Conservation (phyloP, 2,888 invertebrate species). For the Polydrusus tereticollis region DNA sequence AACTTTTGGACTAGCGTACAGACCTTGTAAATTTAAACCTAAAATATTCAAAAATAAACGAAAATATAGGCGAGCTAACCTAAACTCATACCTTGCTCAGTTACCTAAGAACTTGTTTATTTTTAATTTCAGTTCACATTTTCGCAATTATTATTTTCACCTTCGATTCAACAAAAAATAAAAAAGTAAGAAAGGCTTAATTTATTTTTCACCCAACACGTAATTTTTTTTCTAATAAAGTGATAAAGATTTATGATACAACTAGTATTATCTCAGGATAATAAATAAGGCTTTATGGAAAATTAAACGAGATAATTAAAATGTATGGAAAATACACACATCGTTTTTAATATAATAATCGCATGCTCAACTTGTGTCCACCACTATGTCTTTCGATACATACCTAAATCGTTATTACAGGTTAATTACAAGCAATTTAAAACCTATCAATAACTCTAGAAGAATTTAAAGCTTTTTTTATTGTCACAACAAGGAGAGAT, state of each 20-base stretch:
- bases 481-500: not conserved
- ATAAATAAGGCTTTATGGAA: not conserved
- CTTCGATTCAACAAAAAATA: not conserved
- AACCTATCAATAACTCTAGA: slow-evolving; percentile 7
- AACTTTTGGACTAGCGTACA: too few relatives aligned
- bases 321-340: not conserved
- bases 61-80: too few relatives aligned
- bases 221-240: not conserved
- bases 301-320: not conserved
- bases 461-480: not conserved
- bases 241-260: not conserved
- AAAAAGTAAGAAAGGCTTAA: not conserved
- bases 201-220: not conserved
- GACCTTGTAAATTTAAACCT: too few relatives aligned
- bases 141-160: too few relatives aligned
- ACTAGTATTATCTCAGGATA: too few relatives aligned
- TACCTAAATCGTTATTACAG: slow-evolving; percentile 61
- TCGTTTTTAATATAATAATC: slow-evolving; percentile 1
- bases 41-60: too few relatives aligned
- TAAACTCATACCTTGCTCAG: too few relatives aligned
- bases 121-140: too few relatives aligned
- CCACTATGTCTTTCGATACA: slow-evolving; percentile 66
- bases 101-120: too few relatives aligned
- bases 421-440: slow-evolving; percentile 52
- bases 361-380: slow-evolving; percentile 67